Base-by-base conservation (phyloP, 2,888 invertebrate species). In the Malthinus flaveolus region DNA sequence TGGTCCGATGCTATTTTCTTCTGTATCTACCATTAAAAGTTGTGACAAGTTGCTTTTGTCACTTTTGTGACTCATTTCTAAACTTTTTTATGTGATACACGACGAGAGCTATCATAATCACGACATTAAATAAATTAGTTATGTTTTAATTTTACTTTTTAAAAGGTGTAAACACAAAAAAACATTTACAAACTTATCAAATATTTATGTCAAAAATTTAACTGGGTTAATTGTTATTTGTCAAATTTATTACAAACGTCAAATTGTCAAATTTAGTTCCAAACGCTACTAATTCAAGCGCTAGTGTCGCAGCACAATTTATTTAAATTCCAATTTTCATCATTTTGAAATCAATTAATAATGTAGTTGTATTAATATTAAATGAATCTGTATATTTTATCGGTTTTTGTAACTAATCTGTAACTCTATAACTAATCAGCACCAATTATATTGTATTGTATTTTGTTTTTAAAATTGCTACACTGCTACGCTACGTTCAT, bases 11-110 rank as follows among this genome's bases (percentile, higher is more conserved):
- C 65, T 71, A 56, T 69, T 69, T 63, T 76, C 75, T 65, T 76
- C 76, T 53, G 77, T 77, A 71, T 78, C 77, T 15, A 78, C 77
- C 64, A 76, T 73, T 51, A 78, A 65, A 52, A 76, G 76, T 66
- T 78, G 76, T 52, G 78, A 78, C 69, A 78, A 74, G 63, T 73
- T 71, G 66, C 76, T 76, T 69, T 77, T 74, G 69, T 78, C 76
- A 71, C 73, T 74, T 65, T 73, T 75, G 72, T 78, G 77, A 76
- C 77, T 79, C 79, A 79, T 79, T 69, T 72, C 72, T 35, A 37
- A 54, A 50, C 11, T 44, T 51, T 42, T 42, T 35, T 35, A 35
- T 10, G 11, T 11, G 35, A 35, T 10, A 35, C 35, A 5, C 11
- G 35, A 10, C n/a, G 3, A 11, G 23, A 23, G 23, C 5, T 23